Evolutionary conservation across 2,888 invertebrate species (phyloP).

Genomic region (Brenthis daphne): DNA sequence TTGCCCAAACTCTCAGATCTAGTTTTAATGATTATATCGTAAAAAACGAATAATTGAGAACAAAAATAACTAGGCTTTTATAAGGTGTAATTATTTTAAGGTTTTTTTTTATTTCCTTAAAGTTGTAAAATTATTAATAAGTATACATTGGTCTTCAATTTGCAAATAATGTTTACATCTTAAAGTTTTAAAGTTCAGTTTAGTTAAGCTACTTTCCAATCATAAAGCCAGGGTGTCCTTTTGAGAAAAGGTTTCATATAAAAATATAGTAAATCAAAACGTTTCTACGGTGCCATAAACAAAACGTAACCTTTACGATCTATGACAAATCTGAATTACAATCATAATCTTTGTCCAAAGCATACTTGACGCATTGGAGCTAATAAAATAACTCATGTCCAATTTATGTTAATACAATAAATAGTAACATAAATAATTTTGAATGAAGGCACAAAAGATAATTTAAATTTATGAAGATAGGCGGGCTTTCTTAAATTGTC

Average conservation of each 20-base stretch:
- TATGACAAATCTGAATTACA: constrained; percentile 78
- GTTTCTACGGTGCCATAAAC: constrained; percentile 53
- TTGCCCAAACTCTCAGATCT: too few species aligned
- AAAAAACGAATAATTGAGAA: too few species aligned
- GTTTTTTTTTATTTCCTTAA: too few species aligned
- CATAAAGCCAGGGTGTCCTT: constrained; percentile 4
- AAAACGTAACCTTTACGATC: constrained; percentile 71
- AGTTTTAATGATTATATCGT: too few species aligned
- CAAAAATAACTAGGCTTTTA: too few species aligned
- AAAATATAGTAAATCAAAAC: constrained; percentile 26
- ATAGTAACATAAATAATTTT: constrained; percentile 78
- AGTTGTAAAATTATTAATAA: too few species aligned
- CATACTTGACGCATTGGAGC: constrained; percentile 70
- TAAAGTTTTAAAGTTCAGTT: too few species aligned
- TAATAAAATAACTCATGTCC: constrained; percentile 82
- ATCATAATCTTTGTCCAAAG: constrained; percentile 75
- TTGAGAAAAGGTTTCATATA: constrained; percentile 7
- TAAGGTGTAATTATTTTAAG: too few species aligned
- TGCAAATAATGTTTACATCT: too few species aligned
- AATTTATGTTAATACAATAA: constrained; percentile 83
- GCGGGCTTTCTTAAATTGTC: constrained; percentile 53
- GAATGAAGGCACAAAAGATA: constrained; percentile 67
- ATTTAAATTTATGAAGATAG: constrained; percentile 76
- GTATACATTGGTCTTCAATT: too few species aligned
- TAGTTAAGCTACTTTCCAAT: neutral